These are phyloP conservation scores for Strigops habroptila DNA, from an alignment of 2,113 vertebrate species.

Conservation along the genomic window DNA sequence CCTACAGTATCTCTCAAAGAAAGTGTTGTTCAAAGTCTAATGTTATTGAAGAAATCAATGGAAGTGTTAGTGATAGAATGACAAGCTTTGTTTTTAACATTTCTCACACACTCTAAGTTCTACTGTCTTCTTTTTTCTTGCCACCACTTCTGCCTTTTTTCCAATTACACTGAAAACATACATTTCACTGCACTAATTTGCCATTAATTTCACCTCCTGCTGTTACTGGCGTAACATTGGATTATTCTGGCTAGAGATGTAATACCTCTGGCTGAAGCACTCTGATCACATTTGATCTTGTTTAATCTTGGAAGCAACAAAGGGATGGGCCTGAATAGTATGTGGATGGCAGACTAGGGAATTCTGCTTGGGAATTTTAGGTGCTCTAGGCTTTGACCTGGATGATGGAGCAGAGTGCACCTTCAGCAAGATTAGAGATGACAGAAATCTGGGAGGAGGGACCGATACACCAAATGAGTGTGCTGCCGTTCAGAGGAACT, in stretches of 20 bases:
- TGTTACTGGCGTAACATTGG: not conserved
- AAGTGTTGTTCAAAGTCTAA: not conserved
- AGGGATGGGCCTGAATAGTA: not conserved
- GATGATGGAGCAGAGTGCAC: not conserved
- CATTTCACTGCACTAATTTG: not conserved
- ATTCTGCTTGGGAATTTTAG: not conserved
- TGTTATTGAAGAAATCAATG: not conserved
- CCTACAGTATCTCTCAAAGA: not conserved
- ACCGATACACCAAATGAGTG: not conserved
- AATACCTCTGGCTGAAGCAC: not conserved
- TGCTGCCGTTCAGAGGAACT: not conserved
- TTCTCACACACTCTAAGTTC: not conserved
- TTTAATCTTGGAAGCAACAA: not conserved
- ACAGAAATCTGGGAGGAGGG: not conserved
- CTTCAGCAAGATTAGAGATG: not conserved
- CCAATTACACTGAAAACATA: not conserved
- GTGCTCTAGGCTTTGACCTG: not conserved
- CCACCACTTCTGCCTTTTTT: not conserved
- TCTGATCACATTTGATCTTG: not conserved
- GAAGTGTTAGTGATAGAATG: not conserved
- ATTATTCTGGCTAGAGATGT: not conserved
- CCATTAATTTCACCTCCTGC: not conserved
- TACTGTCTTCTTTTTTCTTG: not conserved
- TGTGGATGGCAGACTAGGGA: not conserved
- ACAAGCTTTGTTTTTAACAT: not conserved